A percentile compares a stretch with the other conserved stretches of the same genome.
Evolutionary conservation across 2,888 invertebrate genomes (phyloP).

Genomic region (Agapetus fuscipes): DNA sequence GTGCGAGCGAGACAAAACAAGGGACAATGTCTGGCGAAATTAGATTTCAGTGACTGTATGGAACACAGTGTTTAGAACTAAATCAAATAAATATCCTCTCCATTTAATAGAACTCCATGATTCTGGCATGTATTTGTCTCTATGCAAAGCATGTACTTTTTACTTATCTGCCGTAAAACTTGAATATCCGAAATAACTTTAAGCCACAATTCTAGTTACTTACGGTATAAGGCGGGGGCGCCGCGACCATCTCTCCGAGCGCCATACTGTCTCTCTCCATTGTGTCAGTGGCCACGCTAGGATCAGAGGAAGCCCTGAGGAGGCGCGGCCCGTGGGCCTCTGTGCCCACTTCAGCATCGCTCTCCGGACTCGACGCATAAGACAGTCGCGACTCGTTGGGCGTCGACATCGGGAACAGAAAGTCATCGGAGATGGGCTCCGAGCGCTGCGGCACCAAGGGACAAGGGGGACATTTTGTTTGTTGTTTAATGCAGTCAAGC

Average conservation of each 20-base stretch:
- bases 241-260: constrained; percentile 50
- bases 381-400: constrained; percentile 69
- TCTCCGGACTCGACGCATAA: constrained; percentile 93
- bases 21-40: too few species aligned
- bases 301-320: constrained; percentile 85
- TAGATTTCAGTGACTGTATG: too few species aligned
- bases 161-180: too few species aligned
- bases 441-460: constrained; percentile 88
- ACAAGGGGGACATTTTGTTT: too few species aligned
- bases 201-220: too few species aligned
- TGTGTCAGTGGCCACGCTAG: constrained; percentile 87
- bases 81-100: too few species aligned
- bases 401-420: constrained; percentile 96
- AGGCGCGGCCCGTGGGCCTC: constrained; percentile 67
- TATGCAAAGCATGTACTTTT: too few species aligned
- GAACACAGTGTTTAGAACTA: too few species aligned
- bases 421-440: constrained; percentile 95
- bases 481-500: neutral
- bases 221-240: constrained; percentile 78
- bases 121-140: too few species aligned
- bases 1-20: too few species aligned
- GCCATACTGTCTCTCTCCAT: constrained; percentile 53
- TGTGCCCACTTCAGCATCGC: constrained; percentile 70
- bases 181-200: too few species aligned
- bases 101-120: too few species aligned